Percentiles rank a stretch among this genome's conserved stretches.
Evolutionary conservation across 2,797 vertebrate genomes (phyloP).

Genomic region (Trachops cirrhosus): DNA sequence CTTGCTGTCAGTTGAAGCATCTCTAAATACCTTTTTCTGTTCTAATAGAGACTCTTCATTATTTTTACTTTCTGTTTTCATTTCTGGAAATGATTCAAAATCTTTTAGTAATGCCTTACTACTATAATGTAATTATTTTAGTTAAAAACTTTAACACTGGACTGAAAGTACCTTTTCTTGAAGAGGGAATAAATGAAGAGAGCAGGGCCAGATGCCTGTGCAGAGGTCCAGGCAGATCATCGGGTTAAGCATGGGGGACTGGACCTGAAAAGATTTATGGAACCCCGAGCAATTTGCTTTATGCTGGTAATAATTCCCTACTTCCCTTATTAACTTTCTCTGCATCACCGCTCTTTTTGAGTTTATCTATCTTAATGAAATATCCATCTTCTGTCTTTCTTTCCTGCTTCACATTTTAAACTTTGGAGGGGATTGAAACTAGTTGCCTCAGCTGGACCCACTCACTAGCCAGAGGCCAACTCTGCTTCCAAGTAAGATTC

Average conservation of each 20-base stretch:
- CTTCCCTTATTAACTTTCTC: slow-evolving; percentile 68
- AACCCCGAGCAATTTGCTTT: slow-evolving; percentile 47
- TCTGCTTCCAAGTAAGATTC: slow-evolving; percentile 61
- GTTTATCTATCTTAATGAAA: slow-evolving; percentile 69
- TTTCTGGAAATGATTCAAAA: not conserved
- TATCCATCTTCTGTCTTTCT: slow-evolving; percentile 58
- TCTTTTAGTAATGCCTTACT: not conserved
- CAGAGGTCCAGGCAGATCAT: not conserved
- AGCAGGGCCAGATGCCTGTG: not conserved
- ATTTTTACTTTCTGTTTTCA: not conserved
- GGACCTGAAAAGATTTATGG: slow-evolving; percentile 65
- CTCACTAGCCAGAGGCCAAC: slow-evolving; percentile 66
- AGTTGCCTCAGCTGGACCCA: slow-evolving; percentile 61
- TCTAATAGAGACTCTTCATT: not conserved
- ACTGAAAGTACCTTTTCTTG: not conserved
- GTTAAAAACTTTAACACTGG: not conserved
- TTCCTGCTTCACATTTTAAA: slow-evolving; percentile 47
- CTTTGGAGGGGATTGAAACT: slow-evolving; percentile 44
- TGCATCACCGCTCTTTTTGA: slow-evolving; percentile 53
- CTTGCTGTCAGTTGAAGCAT: not conserved
- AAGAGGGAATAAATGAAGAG: slow-evolving; percentile 15
- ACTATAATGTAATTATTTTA: not conserved
- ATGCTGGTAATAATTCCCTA: slow-evolving; percentile 51
- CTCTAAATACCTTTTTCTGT: not conserved
- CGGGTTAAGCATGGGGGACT: slow-evolving; percentile 49